phyloP scores from a whole-genome alignment of 2,797 vertebrate species.

The Scarus forsteni region DNA sequence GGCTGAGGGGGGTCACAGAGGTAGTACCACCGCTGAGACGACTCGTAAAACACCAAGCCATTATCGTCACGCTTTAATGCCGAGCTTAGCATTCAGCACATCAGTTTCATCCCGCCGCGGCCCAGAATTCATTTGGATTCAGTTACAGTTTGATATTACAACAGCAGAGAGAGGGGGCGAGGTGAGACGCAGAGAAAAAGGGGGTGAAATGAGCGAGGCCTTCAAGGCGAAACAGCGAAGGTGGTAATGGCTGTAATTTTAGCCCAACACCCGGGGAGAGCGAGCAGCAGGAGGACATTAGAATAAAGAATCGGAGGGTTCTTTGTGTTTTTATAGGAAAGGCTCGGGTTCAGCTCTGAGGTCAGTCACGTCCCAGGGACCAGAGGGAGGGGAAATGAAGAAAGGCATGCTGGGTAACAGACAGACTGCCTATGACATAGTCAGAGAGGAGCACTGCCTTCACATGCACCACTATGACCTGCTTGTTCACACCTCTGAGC shows the following conservation, averaged over 20 bases:
- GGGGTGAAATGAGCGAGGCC: slow-evolving; percentile 28
- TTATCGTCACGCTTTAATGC: slow-evolving; percentile 86
- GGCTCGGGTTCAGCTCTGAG: slow-evolving; percentile 37
- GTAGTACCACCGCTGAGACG: slow-evolving; percentile 68
- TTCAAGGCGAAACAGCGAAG: slow-evolving; percentile 70
- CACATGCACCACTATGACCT: background rate
- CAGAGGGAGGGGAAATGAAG: background rate
- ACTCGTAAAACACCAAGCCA: slow-evolving; percentile 86
- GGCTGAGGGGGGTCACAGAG: slow-evolving; percentile 45
- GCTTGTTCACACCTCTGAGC: background rate
- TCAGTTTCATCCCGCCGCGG: slow-evolving; percentile 78
- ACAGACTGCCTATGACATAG: background rate
- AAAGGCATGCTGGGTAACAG: background rate
- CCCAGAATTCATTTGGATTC: slow-evolving; percentile 83
- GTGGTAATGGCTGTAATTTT: slow-evolving; percentile 77
- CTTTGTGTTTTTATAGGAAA: slow-evolving; percentile 47
- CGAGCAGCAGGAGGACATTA: slow-evolving; percentile 52
- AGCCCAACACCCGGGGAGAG: slow-evolving; percentile 51
- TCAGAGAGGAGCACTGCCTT: background rate
- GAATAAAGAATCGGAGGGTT: slow-evolving; percentile 60
- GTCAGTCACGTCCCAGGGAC: slow-evolving; percentile 14
- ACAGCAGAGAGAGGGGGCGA: slow-evolving; percentile 21
- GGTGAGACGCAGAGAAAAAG: slow-evolving; percentile 12
- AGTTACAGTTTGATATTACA: slow-evolving; percentile 75
- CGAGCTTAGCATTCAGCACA: slow-evolving; percentile 83